Conservation (phyloP, 2,113 vertebrate species). For the Ovibos moschatus region DNA sequence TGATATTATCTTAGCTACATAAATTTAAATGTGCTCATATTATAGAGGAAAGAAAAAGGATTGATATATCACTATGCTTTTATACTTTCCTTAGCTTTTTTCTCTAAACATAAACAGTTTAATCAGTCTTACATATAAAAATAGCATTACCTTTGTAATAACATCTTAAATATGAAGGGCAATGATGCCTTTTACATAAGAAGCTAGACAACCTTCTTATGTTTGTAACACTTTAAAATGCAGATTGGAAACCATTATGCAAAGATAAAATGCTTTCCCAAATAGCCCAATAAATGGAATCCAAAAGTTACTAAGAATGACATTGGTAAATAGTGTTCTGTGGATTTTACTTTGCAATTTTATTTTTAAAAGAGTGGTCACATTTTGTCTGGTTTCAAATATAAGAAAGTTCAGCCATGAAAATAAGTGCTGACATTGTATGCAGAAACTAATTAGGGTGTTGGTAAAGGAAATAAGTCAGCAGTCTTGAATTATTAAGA, state of each 20-base stretch:
- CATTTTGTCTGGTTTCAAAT: neutral
- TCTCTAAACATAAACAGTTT: neutral
- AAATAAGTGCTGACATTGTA: neutral
- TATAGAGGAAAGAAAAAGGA: neutral
- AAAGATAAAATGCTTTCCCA: slow-evolving; percentile 5
- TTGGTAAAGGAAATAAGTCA: neutral
- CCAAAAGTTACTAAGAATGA: slow-evolving; percentile 1
- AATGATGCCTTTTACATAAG: neutral
- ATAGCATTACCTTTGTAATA: neutral
- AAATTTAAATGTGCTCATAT: neutral
- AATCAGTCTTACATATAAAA: neutral
- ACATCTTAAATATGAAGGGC: slow-evolving; percentile 9
- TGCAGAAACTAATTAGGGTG: neutral
- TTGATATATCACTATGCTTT: neutral
- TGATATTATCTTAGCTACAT: neutral
- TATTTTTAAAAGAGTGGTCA: neutral
- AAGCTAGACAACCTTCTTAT: neutral
- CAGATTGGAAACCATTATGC: neutral
- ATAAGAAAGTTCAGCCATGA: neutral
- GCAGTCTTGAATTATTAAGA: neutral
- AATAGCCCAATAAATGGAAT: neutral
- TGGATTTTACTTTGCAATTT: slow-evolving; percentile 15
- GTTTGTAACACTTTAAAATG: neutral
- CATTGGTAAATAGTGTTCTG: neutral
- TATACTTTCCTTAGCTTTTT: neutral